Evolutionary conservation across 2,797 vertebrate species (phyloP), one percentile per base, ranked within the genome.

Genomic region (Nothura maculosa): DNA sequence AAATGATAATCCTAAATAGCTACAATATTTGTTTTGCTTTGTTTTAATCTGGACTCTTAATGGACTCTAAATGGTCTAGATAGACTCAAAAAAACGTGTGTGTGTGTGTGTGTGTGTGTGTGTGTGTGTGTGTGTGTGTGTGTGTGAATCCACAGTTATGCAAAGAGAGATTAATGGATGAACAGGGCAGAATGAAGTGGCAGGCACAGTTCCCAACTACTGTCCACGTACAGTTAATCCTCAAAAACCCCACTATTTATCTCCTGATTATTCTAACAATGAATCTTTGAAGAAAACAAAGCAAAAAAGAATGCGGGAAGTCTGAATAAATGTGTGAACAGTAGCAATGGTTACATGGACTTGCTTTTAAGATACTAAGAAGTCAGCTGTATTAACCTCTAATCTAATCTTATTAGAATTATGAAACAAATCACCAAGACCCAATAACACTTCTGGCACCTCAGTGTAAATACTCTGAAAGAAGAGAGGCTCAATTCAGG

Each of bases 401-500:
- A 61, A 83, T 28, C 30, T 76, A 61, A 83, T 28, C 32, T 20
- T 67, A 60, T 54, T 2, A 79, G 58, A 80, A 32, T n/a, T 89
- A 52, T 14, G 45, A 76, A 87, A 60, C 10, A 85, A 72, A 92
- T 45, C 66, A 40, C 16, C 15, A 63, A n/a, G 22, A 67, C 10
- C 43, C 22, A 38, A 0, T 30, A 81, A 34, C 67, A 89, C 0
- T 12, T 42, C 63, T 79, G 40, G 60, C 43, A 89, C 30, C 76
- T 87, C 67, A 57, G 43, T 5, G 89, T 54, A 82, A 90, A 88
- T 10, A 50, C 72, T 85, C 4, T 74, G 72, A 40, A 90, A 84
- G 36, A 74, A 11, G 45, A 45, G 36, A 12, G 76, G 42, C 67
- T 79, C 60, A 89, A 95, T 85, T 91, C 57, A 89, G 70, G 80